phyloP scores from a whole-genome alignment of 2,113 vertebrate genomes.

The Albula glossodonta region DNA sequence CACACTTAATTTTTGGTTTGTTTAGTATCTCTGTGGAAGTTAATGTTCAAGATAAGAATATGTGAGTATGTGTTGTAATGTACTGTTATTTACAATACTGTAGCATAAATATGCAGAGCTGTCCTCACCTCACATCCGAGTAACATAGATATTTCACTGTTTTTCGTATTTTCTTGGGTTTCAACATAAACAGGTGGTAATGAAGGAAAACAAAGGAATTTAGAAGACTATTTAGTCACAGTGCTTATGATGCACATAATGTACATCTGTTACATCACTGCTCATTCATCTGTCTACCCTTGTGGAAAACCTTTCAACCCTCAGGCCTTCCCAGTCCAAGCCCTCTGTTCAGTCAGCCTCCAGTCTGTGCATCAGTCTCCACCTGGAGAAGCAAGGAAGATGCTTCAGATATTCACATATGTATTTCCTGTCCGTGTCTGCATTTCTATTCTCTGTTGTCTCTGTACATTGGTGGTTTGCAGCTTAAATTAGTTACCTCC shows the following conservation, averaged over 20 bases:
- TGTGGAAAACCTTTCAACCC: background rate
- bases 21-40: too few relatives aligned
- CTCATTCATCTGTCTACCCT: background rate
- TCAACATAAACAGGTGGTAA: slow-evolving; percentile 15
- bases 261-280: background rate
- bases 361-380: background rate
- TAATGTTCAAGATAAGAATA: background rate
- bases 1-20: too few relatives aligned
- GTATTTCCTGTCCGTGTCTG: background rate
- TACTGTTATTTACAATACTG: background rate
- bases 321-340: background rate
- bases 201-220: slow-evolving; percentile 19
- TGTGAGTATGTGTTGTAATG: background rate
- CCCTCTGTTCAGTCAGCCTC: background rate
- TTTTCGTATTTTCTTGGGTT: background rate
- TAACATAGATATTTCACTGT: background rate
- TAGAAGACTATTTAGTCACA: slow-evolving; percentile 19
- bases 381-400: background rate
- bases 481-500: background rate
- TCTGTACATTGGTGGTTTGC: background rate
- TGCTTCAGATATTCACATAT: slow-evolving; percentile 5
- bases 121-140: background rate
- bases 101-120: background rate
- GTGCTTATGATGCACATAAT: background rate
- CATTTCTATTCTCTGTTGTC: background rate